Base-by-base conservation (phyloP, 2,888 invertebrate genomes). In the Abscondita cerata region DNA sequence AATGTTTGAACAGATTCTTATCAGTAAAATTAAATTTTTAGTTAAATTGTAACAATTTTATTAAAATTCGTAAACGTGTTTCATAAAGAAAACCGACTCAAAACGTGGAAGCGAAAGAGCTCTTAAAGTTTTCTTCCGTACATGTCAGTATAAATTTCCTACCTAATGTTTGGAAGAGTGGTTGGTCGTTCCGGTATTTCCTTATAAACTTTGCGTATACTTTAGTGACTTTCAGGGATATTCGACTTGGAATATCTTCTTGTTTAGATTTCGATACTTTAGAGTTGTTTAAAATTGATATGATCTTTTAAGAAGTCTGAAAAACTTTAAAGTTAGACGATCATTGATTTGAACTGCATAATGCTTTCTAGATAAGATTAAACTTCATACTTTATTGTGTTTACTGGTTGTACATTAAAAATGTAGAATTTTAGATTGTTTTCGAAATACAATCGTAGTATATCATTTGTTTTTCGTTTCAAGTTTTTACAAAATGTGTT, bases 121-220 rank as follows among this genome's bases (percentile, higher is more conserved):
- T 44, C 18, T 33, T 48, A 57, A 57, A 57, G 16, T 57, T 56
- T 56, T 50, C 47, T 50, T 50, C 44, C 50, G 41, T 40, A 50
- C 50, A 50, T 57, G 51, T 57, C 57, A 50, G 57, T 57, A 57
- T 57, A 57, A 57, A 57, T 57, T 57, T 57, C 50, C 44, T 57
- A 57, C 57, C 57, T 57, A 57, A 57, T 57, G 57, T 57, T 57
- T 50, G 57, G 51, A 57, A 57, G 51, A 51, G 57, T 51, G 33
- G 50, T 57, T 57, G 57, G 57, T 51, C 50, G 57, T 51, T 51
- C 41, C 50, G 20, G 50, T 47, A 51, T 57, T 50, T 57, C 51
- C 41, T 51, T 34, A 40, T 57, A 50, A 57, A 57, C 57, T 57
- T 55, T 41, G 33, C 33, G 33, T 50, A 51, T 51, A 50, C 50